A percentile compares a stretch with the other conserved stretches of the same genome.
Evolutionary conservation across 2,797 vertebrate species (phyloP).

Genomic region (Hypotaenidia okinawae): DNA sequence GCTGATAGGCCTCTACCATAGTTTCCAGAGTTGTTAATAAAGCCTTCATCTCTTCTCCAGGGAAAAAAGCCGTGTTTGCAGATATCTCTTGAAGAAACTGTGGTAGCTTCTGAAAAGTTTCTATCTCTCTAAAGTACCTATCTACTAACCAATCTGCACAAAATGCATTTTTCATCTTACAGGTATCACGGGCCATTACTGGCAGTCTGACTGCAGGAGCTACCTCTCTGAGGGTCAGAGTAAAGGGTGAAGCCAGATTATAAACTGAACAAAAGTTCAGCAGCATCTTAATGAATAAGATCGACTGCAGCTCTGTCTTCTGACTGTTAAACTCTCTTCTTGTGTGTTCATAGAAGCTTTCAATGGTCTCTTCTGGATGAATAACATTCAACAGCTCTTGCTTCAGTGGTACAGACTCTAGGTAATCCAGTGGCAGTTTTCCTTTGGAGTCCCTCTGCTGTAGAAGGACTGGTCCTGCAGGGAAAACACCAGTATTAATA

Average conservation of each 20-base stretch:
- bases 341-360: slow-evolving; percentile 58
- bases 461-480: slow-evolving; percentile 86
- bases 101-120: slow-evolving; percentile 83
- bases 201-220: slow-evolving; percentile 38
- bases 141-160: slow-evolving; percentile 81
- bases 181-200: slow-evolving; percentile 34
- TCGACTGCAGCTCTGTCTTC: slow-evolving; percentile 73
- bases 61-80: slow-evolving; percentile 68
- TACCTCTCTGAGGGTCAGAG: slow-evolving; percentile 55
- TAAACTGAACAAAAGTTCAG: slow-evolving; percentile 79
- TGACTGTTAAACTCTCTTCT: slow-evolving; percentile 65
- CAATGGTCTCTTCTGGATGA: slow-evolving; percentile 66
- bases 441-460: slow-evolving; percentile 79
- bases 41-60: slow-evolving; percentile 79
- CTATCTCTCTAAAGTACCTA: slow-evolving; percentile 81
- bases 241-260: slow-evolving; percentile 76
- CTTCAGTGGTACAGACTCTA: slow-evolving; percentile 72
- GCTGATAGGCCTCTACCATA: slow-evolving; percentile 74
- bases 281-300: slow-evolving; percentile 79
- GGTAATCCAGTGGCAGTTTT: slow-evolving; percentile 83
- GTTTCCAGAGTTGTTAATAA: slow-evolving; percentile 83
- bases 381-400: slow-evolving; percentile 83
- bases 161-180: slow-evolving; percentile 61
- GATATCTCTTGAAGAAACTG: slow-evolving; percentile 77
- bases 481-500: slow-evolving; percentile 53